Evolutionary conservation across 2,888 invertebrate species (phyloP), one percentile per base, ranked within the genome.

Genomic region (Nyleta sp.): DNA sequence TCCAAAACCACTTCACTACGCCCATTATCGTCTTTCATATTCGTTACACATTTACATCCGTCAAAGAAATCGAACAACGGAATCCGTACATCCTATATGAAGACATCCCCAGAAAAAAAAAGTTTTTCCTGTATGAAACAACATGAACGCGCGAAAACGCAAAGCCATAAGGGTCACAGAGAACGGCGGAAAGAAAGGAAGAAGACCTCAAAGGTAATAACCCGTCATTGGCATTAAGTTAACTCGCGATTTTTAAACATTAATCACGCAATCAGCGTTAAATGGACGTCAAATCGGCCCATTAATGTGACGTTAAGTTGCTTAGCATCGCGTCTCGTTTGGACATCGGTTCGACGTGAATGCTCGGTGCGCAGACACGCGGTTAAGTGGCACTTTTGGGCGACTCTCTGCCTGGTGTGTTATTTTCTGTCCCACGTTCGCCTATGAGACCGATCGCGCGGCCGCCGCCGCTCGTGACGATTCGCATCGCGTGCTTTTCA

Each of bases 401-500:
- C 28, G 42, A n/a, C n/a, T n/a, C n/a, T n/a, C n/a, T n/a, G n/a
- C n/a, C n/a, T n/a, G n/a, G n/a, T n/a, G n/a, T 64, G 22, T 52
- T 42, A 65, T 73, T 65, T 59, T 73, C 40, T 65, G 57, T 65
- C 52, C 53, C 55, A 57, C 46, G 72, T 72, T 76, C 1, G 38
- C 22, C 80, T 59, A 80, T 68, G 48, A 60, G 72, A 48, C 52
- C 62, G 65, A 62, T 65, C 67, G 60, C 62, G n/a, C n/a, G n/a
- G n/a, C 11, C 38, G 62, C 38, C 17, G 20, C n/a, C n/a, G 13
- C 60, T 64, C 55, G 77, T 74, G 65, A 68, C 76, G 68, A 80
- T 80, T 80, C 76, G 73, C 75, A 77, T 77, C 80, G 77, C 76
- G 80, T 70, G 80, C 77, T 67, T 74, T 77, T 67, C 24, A 67